phyloP scores from a whole-genome alignment of 2,797 vertebrate genomes.

The Acrocephalus scirpaceus region DNA sequence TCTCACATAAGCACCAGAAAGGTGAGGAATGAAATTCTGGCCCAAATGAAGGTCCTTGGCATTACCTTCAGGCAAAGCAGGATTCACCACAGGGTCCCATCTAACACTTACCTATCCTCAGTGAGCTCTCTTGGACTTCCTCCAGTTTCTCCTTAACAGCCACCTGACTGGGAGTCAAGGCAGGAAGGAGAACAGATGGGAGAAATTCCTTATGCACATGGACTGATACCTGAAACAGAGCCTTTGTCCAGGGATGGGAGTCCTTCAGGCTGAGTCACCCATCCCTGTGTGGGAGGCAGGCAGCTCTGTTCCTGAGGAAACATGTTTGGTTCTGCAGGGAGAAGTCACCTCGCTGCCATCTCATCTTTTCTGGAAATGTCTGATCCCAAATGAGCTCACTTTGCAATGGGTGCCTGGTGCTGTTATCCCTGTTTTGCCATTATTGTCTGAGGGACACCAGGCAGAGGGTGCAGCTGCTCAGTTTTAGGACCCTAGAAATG shows the following conservation, averaged over 20 bases:
- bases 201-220: not conserved
- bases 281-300: constrained; percentile 36
- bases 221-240: not conserved
- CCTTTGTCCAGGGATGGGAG: not conserved
- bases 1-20: not conserved
- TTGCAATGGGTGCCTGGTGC: not conserved
- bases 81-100: not conserved
- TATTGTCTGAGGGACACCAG: not conserved
- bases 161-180: not conserved
- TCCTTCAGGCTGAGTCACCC: constrained; percentile 45
- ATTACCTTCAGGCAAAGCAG: not conserved
- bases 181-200: constrained; percentile 12
- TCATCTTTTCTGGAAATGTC: not conserved
- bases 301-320: constrained; percentile 36
- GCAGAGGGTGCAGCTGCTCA: not conserved
- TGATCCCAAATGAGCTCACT: not conserved
- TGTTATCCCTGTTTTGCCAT: not conserved
- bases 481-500: not conserved
- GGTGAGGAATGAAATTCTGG: not conserved
- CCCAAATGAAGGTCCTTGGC: not conserved
- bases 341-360: constrained; percentile 5
- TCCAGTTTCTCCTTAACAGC: not conserved
- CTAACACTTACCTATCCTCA: not conserved
- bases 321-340: constrained; percentile 38
- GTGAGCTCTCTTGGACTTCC: not conserved